Conservation (phyloP, 2,888 invertebrate species). For the Dryobotodes eremita region DNA sequence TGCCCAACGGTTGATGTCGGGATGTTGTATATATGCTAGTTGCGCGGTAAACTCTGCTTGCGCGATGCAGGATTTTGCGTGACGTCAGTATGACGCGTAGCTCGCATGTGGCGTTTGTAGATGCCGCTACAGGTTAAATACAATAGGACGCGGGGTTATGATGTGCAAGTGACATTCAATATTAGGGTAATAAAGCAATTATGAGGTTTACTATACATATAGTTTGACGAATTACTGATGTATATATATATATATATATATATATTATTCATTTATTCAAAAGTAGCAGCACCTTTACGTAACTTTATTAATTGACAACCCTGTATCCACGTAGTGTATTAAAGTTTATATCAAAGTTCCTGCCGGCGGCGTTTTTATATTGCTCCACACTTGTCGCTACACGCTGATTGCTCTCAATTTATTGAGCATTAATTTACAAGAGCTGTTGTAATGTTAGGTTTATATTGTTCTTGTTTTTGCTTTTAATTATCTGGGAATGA, state of each 20-base stretch:
- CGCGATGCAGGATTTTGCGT: too few relatives aligned
- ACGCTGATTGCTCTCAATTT: constrained; percentile 51
- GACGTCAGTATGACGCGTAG: too few relatives aligned
- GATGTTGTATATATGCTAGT: too few relatives aligned
- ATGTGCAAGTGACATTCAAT: background rate
- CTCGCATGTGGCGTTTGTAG: too few relatives aligned
- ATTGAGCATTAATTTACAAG: constrained; percentile 35
- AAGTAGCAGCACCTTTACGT: background rate
- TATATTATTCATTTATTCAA: background rate
- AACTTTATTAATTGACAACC: constrained; percentile 30
- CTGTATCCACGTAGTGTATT: constrained; percentile 41
- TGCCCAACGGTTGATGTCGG: too few relatives aligned
- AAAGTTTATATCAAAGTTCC: constrained; percentile 35
- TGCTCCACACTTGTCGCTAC: constrained; percentile 42
- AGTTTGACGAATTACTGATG: background rate
- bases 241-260: too few relatives aligned
- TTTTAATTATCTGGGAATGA: constrained; percentile 42
- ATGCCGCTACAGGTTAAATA: too few relatives aligned
- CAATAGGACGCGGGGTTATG: too few relatives aligned
- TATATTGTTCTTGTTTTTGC: constrained; percentile 26
- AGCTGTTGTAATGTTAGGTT: constrained; percentile 30
- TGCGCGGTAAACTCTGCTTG: too few relatives aligned
- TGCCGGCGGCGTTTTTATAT: constrained; percentile 47
- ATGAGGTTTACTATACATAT: background rate
- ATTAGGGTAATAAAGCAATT: background rate